These are phyloP conservation scores for silkworm (Bombyx mori) DNA, from an alignment of 1,140 invertebrate genomes.

Conservation along the genomic window DNA sequence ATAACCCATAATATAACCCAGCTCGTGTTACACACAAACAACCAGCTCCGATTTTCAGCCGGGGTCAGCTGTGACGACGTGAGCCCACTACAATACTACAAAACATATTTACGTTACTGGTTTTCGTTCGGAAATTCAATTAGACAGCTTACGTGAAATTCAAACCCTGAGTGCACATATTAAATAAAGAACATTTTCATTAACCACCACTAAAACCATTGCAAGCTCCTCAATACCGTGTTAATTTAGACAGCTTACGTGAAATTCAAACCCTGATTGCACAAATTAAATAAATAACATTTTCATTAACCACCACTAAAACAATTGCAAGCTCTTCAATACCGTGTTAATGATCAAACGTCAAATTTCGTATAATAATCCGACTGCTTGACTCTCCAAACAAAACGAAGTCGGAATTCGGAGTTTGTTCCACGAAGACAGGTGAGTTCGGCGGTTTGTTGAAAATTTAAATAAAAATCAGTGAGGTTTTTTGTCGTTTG, in stretches of 20 bases:
- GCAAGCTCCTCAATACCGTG: background rate
- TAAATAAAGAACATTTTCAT: background rate
- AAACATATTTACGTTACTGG: too few relatives aligned
- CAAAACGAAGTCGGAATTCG: background rate
- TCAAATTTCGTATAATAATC: conserved; percentile 13
- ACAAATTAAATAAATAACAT: background rate
- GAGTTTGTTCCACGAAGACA: background rate
- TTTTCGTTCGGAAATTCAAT: too few relatives aligned
- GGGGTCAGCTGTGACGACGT: too few relatives aligned
- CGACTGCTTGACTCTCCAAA: conserved; percentile 10
- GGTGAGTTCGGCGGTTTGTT: conserved; percentile 1
- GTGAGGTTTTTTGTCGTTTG: background rate
- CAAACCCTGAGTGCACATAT: background rate
- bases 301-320: background rate
- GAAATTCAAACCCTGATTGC: background rate
- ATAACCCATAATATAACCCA: too few relatives aligned
- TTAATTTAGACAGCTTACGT: background rate
- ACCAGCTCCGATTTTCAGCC: too few relatives aligned
- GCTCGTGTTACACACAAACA: too few relatives aligned
- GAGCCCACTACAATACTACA: too few relatives aligned
- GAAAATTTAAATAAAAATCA: conserved; percentile 9
- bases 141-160: background rate
- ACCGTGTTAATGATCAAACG: conserved; percentile 9
- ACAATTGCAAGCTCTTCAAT: background rate
- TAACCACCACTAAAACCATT: background rate